Base-by-base conservation (phyloP, 1,140 invertebrate genomes). In the Linepithema humile region DNA sequence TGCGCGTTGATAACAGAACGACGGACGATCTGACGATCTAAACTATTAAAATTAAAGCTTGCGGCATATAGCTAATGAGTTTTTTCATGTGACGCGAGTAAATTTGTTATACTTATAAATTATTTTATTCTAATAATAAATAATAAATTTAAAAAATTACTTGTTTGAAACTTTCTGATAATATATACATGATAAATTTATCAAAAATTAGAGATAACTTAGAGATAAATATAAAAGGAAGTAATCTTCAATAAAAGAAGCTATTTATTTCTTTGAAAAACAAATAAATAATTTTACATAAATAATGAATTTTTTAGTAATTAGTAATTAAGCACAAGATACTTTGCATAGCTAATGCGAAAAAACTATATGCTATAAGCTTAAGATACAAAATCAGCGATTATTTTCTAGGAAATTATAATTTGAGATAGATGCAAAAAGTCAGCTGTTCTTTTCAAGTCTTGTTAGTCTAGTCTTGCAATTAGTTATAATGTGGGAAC, bases 1-100 rank as follows among this genome's bases (percentile, higher is more conserved):
- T 32, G 20, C 35, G 64, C 50, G 23, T 45, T 70, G 48, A 70
- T 80, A 80, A 70, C 64, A 20, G 32, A 3, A 20, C 12, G 26
- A 48, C 12, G n/a, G 29, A 7, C n/a, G 72, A 45, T 20, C 5
- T 23, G 57, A 1, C 50, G 50, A 17, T 40, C 12, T 5, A 40
- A 20, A 48, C 12, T 70, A 35, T 70, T 17, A 20, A 32, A 32
- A 70, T 4, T 32, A 32, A 32, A 70, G 45, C 26, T 32, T 48
- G 23, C 10, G 40, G 15, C 45, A 15, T 5, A 12, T 2, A n/a
- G 5, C 9, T 20, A 64, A n/a, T 20, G 35, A 20, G 43, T 2
- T 20, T 45, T 65, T 45, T 45, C 38, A n/a, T 40, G 9, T 40
- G 9, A 40, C 38, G 9, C 3, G n/a, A n/a, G n/a, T n/a, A n/a